Base-by-base conservation (phyloP, 2,888 invertebrate genomes). In the Linnaemya tessellans region DNA sequence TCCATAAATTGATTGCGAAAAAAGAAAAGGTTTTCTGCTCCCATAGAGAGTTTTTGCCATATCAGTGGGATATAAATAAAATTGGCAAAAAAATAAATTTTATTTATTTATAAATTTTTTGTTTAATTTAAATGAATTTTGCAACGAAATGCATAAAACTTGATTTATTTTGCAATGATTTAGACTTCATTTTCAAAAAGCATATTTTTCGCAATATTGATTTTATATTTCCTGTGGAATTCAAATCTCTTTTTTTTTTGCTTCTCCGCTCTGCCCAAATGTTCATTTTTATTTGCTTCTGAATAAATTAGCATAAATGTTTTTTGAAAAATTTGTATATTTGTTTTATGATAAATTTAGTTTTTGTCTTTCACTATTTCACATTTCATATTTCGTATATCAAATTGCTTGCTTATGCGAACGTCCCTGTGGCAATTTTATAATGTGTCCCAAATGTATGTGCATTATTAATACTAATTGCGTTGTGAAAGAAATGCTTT, bases 361-460 rank as follows among this genome's bases (percentile, higher is more conserved):
- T 41, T 68, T 49, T 41, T 54, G 4, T 30, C 15, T 56, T 49
- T 46, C 20, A 25, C 25, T 46, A 46, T 62, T 35, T 46, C 30
- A 11, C 54, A 58, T 60, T 75, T 74, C n/a, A 60, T 64, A 79
- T 70, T 58, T 71, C 46, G 38, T 78, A 77, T 60, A 62, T 83
- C 35, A 82, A 82, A 82, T 85, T 80, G 75, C 75, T 85, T 80
- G 75, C 79, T 75, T 71, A 67, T 83, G 30, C 3, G 30, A 30
- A 65, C 62, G 65, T 82, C 82, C 85, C 85, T 38, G 60, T 64
- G 79, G 85, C 82, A 85, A 82, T 80, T 85, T 85, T 22, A 75
- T 85, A 85, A 83, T 85, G 85, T 85, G 82, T 77, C 85, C 82
- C 85, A 79, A 85, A 71, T 83, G 85, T 85, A 71, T 82, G 82